Evolutionary conservation across 2,888 invertebrate genomes (phyloP), one percentile per base, ranked within the genome.

Genomic region (Cylloceria caligata): DNA sequence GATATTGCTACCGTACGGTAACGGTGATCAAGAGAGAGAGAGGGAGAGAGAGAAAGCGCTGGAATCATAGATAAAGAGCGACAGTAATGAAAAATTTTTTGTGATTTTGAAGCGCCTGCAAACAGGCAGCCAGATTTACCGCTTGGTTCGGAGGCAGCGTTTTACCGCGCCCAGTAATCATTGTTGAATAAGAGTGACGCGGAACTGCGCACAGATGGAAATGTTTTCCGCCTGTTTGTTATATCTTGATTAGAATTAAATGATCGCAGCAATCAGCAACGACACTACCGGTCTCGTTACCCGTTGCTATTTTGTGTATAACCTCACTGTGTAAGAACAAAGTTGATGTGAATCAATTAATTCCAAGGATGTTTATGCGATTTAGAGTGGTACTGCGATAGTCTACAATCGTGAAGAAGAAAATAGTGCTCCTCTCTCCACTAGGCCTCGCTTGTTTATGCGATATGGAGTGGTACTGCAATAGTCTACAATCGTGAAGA

Each of bases 81-180:
- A 36, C 62, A 19, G 11, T 36, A 62, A 62, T 36, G 16, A 21
- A 45, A 30, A 45, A 34, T 47, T 19, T 30, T 45, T 3, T 9
- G 45, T 19, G 67, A 45, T 16, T 67, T 49, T 49, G 27, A 49
- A 16, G 67, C 67, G 42, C 27, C 45, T 16, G 27, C 27, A 49
- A 67, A 21, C 49, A 67, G 67, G 24, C 45, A 47, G 24, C 67
- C 67, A 45, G 67, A 21, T 19, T 62, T 39, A 36, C 36, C 62
- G 62, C 16, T 19, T 19, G 19, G 62, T 11, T 19, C 7, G 36
- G 11, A 36, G 52, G 3, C 30, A 4, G 3, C 3, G 30, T 5
- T 4, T 4, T 4, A 30, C 30, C 5, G 21, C 36, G 13, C 19
- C 9, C 62, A 19, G 19, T 13, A 62, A 62, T 62, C 19, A 62